Conservation (phyloP, 1,140 invertebrate species). For the Anagrus nilaparvatae region DNA sequence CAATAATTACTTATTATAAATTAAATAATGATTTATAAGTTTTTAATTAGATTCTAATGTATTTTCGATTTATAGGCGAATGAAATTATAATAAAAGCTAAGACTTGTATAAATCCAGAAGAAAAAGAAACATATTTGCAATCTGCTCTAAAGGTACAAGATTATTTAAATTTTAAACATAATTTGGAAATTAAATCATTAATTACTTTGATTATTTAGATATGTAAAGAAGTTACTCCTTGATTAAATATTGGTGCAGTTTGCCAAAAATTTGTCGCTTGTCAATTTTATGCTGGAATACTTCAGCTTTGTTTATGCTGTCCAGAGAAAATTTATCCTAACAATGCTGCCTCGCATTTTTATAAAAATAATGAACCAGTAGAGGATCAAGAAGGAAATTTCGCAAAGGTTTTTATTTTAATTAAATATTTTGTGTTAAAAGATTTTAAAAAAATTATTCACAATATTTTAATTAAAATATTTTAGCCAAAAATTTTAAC, state of each 20-base stretch:
- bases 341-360: constrained; percentile 78
- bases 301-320: constrained; percentile 79
- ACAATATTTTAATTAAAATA: no score
- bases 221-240: constrained; percentile 77
- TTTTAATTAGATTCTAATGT: constrained; percentile 8
- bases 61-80: constrained; percentile 54
- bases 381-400: constrained; percentile 67
- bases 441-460: constrained; percentile 26
- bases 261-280: constrained; percentile 64
- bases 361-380: constrained; percentile 75
- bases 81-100: constrained; percentile 75
- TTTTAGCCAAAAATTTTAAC: constrained; percentile 80
- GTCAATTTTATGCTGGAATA: constrained; percentile 77
- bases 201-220: constrained; percentile 31
- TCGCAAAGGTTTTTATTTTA: constrained; percentile 42
- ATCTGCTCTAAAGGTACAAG: constrained; percentile 54
- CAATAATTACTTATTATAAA: no score
- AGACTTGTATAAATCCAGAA: constrained; percentile 52
- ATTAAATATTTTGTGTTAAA: no score
- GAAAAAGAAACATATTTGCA: constrained; percentile 65
- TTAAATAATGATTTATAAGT: neutral
- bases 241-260: constrained; percentile 67
- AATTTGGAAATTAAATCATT: neutral
- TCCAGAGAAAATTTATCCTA: constrained; percentile 77
- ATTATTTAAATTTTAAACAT: neutral